A percentile compares a stretch with the other conserved stretches of the same genome.
phyloP scores from a whole-genome alignment of 2,113 vertebrate species.

The Sturnira hondurensis region DNA sequence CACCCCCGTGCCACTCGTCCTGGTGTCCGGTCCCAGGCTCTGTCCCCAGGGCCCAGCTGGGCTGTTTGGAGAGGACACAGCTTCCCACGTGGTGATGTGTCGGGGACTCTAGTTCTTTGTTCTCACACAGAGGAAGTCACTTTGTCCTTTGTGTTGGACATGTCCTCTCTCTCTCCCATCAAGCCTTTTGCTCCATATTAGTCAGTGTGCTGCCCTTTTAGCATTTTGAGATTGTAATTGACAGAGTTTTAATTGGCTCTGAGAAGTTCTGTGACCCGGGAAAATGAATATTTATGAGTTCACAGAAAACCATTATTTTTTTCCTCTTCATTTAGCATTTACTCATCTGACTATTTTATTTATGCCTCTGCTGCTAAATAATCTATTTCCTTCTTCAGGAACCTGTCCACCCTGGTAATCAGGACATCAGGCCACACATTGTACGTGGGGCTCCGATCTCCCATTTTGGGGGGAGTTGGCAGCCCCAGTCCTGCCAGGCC shows the following conservation, averaged over 20 bases:
- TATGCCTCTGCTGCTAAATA: conserved; percentile 42
- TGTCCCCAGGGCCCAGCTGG: background rate
- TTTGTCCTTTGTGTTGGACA: background rate
- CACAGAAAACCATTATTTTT: conserved; percentile 53
- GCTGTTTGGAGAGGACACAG: background rate
- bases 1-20: rapidly evolving
- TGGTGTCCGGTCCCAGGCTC: background rate
- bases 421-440: background rate
- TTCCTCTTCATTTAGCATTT: conserved; percentile 64
- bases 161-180: no score
- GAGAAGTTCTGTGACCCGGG: conserved; percentile 57
- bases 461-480: background rate
- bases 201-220: background rate
- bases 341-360: conserved; percentile 28
- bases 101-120: background rate
- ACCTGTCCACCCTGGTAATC: background rate
- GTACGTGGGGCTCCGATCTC: background rate
- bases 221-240: conserved; percentile 26
- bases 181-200: no score
- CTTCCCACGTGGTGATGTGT: background rate
- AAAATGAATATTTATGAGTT: conserved; percentile 59
- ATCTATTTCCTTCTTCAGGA: background rate
- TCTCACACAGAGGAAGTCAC: background rate
- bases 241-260: conserved; percentile 59
- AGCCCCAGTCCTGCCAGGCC: background rate